Evolutionary conservation across 2,797 vertebrate genomes (phyloP), one percentile per base, ranked within the genome.

Genomic region (Halcyon badia): DNA sequence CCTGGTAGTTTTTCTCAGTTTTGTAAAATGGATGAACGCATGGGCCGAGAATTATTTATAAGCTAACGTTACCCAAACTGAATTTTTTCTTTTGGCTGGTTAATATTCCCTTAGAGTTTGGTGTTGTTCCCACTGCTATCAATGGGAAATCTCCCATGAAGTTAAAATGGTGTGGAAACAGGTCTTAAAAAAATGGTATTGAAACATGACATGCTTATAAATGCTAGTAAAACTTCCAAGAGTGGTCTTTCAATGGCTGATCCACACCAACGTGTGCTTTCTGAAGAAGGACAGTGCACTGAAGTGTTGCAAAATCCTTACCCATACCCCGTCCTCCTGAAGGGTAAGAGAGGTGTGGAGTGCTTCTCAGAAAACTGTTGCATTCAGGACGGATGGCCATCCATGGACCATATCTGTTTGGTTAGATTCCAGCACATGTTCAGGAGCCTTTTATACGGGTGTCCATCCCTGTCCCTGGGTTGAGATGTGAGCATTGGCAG

Each of bases 381-480:
- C 9, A 21, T 42, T 83, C n/a, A 51, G 57, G 39, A 41, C 22
- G 17, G 19, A 24, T 33, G 26, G 7, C 3, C 16, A 5, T 28
- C 10, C 10, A 9, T 11, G 20, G 11, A 68, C 6, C 10, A 6
- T 11, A 5, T 13, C 15, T 17, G 3, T 37, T 56, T 54, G 11
- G 7, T 48, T 30, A 81, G 48, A 51, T 11, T 69, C 58, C 44
- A 54, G 18, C 31, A 39, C 11, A 18, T 1, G 1, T 46, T 51
- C 30, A 30, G 44, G 25, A 75, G 25, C 17, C 86, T 86, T 88
- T 61, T 52, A 1, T 0, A 30, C 52, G 30, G 15, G 18, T 41
- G 11, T 2, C 22, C 39, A 21, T 26, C 5, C 10, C 18, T 1
- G 0, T 14, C 22, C 19, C 35, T 21, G 33, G 26, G 13, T 48